These are phyloP conservation scores for Rhinoptilus africanus DNA, from an alignment of 2,113 vertebrate species.

Conservation along the genomic window DNA sequence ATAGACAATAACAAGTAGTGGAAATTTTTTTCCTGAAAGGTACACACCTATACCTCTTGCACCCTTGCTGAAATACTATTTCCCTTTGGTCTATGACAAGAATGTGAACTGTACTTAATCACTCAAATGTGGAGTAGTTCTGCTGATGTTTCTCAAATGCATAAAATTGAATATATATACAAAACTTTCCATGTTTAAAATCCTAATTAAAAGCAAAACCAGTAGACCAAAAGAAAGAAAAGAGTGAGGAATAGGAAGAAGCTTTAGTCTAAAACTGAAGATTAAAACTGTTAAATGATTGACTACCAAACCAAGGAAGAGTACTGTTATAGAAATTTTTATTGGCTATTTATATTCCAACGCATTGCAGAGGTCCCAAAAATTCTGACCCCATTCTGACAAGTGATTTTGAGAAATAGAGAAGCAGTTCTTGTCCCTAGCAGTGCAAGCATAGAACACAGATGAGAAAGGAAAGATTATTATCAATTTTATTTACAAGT, in stretches of 20 bases:
- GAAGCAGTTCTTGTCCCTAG: not conserved
- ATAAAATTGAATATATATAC: not conserved
- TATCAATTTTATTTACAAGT: not conserved
- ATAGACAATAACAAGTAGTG: not conserved
- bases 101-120: not conserved
- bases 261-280: not conserved
- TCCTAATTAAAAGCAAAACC: not conserved
- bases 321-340: not conserved
- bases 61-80: not conserved
- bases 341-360: not conserved
- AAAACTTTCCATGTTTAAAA: not conserved
- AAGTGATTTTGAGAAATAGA: not conserved
- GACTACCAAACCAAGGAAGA: not conserved
- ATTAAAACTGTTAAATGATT: not conserved
- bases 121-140: fast-evolving
- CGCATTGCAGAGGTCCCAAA: not conserved
- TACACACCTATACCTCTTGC: not conserved
- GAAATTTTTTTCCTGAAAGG: not conserved
- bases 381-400: not conserved
- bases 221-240: not conserved
- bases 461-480: not conserved
- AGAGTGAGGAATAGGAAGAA: not conserved
- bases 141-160: not conserved
- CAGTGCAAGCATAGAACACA: not conserved
- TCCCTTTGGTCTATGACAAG: not conserved